Evolutionary conservation across 1,140 invertebrate genomes (phyloP), one percentile per base, ranked within the genome.

Genomic region (Acyrthosiphon pisum): DNA sequence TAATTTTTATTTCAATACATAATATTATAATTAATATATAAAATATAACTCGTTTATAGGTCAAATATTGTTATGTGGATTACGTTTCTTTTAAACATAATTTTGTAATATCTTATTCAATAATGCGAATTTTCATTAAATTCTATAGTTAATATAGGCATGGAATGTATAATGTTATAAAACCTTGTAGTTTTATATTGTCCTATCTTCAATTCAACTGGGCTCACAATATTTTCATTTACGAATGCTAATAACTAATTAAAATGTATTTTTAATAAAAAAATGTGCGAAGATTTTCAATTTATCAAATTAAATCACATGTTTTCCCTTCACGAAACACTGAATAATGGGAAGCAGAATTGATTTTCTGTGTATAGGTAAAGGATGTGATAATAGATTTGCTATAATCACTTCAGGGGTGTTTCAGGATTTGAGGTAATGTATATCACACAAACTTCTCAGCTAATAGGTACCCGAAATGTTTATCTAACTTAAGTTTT

Each of bases 311-410:
- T 76, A n/a, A 76, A 76, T 76, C 60, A n/a, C n/a, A n/a, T 76
- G 11, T n/a, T 76, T 76, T 76, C 14, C 14, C n/a, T 76, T 76
- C 60, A 18, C 37, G 56, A 8, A 86, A 44, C 83, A 86, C 41
- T 41, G 37, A 41, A 86, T 26, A 41, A 41, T 30, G 37, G 8
- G 3, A 86, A 86, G 23, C 11, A 46, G 4, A 46, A 46, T 30
- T 46, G 84, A 86, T 6, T 26, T 30, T n/a, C 26, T n/a, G 20
- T 86, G n/a, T 37, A 83, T 60, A 76, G 60, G 60, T 76, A 76
- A 84, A 30, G 20, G 9, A 84, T 84, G 83, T 41, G 83, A 41
- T 76, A 84, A 41, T 84, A 84, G 83, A 41, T 84, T 84, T 83
- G n/a, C 81, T n/a, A 18, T 76, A 76, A 76, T 76, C 37, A 37